phyloP scores from a whole-genome alignment of 1,140 invertebrate species.

The Campodea augens region DNA sequence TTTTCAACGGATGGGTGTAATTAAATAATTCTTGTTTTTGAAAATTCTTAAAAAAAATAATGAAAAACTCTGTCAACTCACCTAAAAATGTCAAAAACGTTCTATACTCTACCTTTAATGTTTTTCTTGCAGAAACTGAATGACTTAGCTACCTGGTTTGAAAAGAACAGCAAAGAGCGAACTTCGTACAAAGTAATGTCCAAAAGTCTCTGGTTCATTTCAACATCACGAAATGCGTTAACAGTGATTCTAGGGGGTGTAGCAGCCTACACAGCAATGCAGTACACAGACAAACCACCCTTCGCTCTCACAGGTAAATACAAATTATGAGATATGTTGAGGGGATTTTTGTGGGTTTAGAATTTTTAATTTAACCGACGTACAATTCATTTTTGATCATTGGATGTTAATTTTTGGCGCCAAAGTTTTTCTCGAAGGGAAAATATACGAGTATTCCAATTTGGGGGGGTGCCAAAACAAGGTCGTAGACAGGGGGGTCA shows the following conservation, averaged over 20 bases:
- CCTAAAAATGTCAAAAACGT: not conserved
- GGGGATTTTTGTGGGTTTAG: too few species aligned
- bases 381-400: too few species aligned
- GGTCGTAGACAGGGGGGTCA: too few species aligned
- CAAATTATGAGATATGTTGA: not conserved
- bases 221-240: conserved; percentile 55
- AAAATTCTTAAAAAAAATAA: too few species aligned
- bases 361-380: too few species aligned
- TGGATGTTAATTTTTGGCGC: too few species aligned
- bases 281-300: conserved; percentile 30
- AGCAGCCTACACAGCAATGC: conserved; percentile 36
- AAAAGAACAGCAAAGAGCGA: conserved; percentile 25
- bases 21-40: too few species aligned
- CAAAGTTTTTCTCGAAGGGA: too few species aligned
- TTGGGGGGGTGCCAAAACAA: too few species aligned
- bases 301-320: conserved; percentile 42
- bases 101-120: not conserved
- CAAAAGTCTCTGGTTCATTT: conserved; percentile 46
- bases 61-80: too few species aligned
- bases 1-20: too few species aligned
- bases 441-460: too few species aligned
- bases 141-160: conserved; percentile 35
- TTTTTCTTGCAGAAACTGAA: conserved; percentile 42
- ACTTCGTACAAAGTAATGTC: conserved; percentile 24
- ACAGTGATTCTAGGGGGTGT: conserved; percentile 47